phyloP scores from a whole-genome alignment of 2,797 vertebrate species.

The Galagoides demidoff region DNA sequence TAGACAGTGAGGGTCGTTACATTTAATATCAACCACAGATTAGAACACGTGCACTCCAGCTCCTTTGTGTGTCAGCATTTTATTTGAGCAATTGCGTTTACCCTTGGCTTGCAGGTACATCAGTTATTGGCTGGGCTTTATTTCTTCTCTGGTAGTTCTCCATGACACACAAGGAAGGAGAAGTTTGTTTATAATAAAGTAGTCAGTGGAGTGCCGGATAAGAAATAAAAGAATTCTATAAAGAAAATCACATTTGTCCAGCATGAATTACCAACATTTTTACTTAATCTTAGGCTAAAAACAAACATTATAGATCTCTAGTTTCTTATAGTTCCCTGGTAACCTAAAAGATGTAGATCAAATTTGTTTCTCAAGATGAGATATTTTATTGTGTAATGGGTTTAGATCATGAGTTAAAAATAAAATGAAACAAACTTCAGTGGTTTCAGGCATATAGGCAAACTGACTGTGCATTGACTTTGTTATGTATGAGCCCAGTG shows the following conservation, averaged over 20 bases:
- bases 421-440: slow-evolving; percentile 53
- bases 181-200: not conserved
- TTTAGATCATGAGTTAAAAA: slow-evolving; percentile 64
- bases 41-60: not conserved
- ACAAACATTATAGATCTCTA: slow-evolving; percentile 48
- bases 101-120: slow-evolving; percentile 1
- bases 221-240: slow-evolving; percentile 40
- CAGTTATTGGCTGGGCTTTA: not conserved
- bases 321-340: slow-evolving; percentile 29
- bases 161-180: not conserved
- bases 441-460: not conserved
- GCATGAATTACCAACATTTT: slow-evolving; percentile 21
- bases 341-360: slow-evolving; percentile 25
- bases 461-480: slow-evolving; percentile 49
- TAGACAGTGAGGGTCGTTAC: not conserved
- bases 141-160: slow-evolving; percentile 9
- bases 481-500: not conserved
- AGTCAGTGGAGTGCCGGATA: slow-evolving; percentile 42
- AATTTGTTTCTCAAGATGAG: slow-evolving; percentile 75
- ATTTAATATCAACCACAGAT: not conserved
- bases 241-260: slow-evolving; percentile 41
- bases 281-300: slow-evolving; percentile 67
- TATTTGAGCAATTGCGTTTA: slow-evolving; percentile 17
- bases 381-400: slow-evolving; percentile 70
- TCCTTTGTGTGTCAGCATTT: slow-evolving; percentile 49